Evolutionary conservation across 2,888 invertebrate species (phyloP).

Genomic region (Cristatella mucedo): DNA sequence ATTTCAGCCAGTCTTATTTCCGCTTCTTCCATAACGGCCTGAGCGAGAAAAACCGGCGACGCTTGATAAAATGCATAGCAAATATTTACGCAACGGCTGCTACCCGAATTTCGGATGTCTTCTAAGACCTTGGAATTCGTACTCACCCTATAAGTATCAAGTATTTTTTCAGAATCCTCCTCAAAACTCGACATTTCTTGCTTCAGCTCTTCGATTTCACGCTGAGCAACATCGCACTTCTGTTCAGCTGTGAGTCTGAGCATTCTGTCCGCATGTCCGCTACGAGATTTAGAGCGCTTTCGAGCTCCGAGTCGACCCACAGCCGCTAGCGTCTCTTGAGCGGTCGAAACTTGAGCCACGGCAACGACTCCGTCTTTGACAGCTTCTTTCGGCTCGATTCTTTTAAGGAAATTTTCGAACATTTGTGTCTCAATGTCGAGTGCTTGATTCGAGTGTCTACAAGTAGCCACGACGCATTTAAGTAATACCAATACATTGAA

Average conservation of each 20-base stretch:
- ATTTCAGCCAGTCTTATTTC: slow-evolving; percentile 32
- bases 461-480: background rate
- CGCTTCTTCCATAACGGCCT: slow-evolving; percentile 38
- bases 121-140: too few relatives aligned
- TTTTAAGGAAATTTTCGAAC: slow-evolving; percentile 36
- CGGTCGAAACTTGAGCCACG: too few relatives aligned
- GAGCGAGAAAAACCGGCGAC: slow-evolving; percentile 10
- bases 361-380: too few relatives aligned
- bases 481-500: too few relatives aligned
- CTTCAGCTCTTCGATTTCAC: slow-evolving; percentile 35
- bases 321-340: slow-evolving; percentile 15
- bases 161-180: slow-evolving; percentile 34
- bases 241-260: slow-evolving; percentile 33
- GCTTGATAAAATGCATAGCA: background rate
- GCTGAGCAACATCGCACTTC: slow-evolving; percentile 38
- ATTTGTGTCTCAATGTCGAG: slow-evolving; percentile 34
- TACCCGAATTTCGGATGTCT: too few relatives aligned
- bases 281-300: slow-evolving; percentile 33
- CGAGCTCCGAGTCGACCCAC: slow-evolving; percentile 18
- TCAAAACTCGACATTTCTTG: slow-evolving; percentile 30
- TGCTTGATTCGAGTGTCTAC: slow-evolving; percentile 32
- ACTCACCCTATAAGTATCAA: slow-evolving; percentile 32
- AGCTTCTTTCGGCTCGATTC: slow-evolving; percentile 32
- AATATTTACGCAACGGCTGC: too few relatives aligned
- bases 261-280: slow-evolving; percentile 27